phyloP scores from a whole-genome alignment of 2,113 vertebrate genomes.

The Anoura caudifer region DNA sequence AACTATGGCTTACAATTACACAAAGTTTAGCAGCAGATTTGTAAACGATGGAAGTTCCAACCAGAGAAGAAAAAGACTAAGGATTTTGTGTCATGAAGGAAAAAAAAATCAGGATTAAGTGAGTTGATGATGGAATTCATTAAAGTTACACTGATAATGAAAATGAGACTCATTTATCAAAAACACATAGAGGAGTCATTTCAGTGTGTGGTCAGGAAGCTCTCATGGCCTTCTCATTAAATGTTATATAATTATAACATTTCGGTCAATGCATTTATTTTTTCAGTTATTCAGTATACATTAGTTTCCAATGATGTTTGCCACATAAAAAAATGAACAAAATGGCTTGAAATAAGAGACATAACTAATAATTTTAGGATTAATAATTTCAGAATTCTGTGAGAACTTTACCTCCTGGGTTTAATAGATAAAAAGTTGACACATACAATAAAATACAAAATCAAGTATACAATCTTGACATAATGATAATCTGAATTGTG shows the following conservation, averaged over 20 bases:
- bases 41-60: not conserved
- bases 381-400: not conserved
- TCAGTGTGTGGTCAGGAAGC: not conserved
- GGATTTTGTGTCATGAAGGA: not conserved
- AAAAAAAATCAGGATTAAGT: not conserved
- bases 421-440: not conserved
- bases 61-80: not conserved
- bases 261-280: not conserved
- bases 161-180: slow-evolving; percentile 11
- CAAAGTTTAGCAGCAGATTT: not conserved
- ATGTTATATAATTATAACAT: not conserved
- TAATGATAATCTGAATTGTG: not conserved
- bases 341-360: not conserved
- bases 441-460: not conserved
- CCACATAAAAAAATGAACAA: not conserved
- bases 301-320: not conserved
- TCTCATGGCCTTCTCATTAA: too few relatives aligned
- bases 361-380: not conserved
- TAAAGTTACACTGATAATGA: not conserved
- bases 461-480: not conserved
- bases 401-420: not conserved
- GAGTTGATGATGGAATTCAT: not conserved
- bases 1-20: not conserved
- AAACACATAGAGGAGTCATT: not conserved
- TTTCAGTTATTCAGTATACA: not conserved